These are phyloP conservation scores for Dexiosoma caninum DNA, from an alignment of 2,888 invertebrate species.

Conservation along the genomic window DNA sequence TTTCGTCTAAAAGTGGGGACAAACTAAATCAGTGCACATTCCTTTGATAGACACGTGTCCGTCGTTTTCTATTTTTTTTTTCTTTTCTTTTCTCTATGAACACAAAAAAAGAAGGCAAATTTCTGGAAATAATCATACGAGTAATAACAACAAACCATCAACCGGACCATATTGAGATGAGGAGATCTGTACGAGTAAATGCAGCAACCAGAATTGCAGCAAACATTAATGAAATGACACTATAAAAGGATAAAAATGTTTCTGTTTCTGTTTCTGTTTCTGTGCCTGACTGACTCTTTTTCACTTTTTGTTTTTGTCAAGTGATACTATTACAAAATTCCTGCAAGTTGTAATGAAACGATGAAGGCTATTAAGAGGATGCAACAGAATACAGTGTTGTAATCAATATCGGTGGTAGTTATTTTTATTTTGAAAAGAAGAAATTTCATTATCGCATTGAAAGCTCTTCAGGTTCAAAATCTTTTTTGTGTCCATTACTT, in stretches of 20 bases:
- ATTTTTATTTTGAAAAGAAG: slow-evolving; percentile 26
- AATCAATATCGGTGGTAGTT: slow-evolving; percentile 53
- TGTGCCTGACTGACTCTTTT: slow-evolving; percentile 13
- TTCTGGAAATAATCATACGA: slow-evolving; percentile 56
- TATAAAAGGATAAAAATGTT: slow-evolving; percentile 59
- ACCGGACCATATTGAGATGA: slow-evolving; percentile 41
- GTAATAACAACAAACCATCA: slow-evolving; percentile 35
- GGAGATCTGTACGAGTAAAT: too few relatives aligned
- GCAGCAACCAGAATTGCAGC: slow-evolving; percentile 37
- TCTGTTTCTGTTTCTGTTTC: too few relatives aligned
- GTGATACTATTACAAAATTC: slow-evolving; percentile 64
- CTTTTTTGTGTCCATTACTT: not conserved
- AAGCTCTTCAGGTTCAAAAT: not conserved
- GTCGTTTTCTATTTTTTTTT: not conserved
- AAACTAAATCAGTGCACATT: slow-evolving; percentile 47
- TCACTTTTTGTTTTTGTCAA: slow-evolving; percentile 36
- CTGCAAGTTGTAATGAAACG: slow-evolving; percentile 50
- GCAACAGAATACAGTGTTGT: slow-evolving; percentile 7
- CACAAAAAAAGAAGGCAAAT: slow-evolving; percentile 56
- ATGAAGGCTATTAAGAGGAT: slow-evolving; percentile 15
- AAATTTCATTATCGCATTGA: slow-evolving; percentile 19
- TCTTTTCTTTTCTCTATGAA: not conserved
- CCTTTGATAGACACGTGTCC: slow-evolving; percentile 61
- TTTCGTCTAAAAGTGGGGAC: slow-evolving; percentile 20
- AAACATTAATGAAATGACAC: slow-evolving; percentile 55